These are phyloP conservation scores for Blastobasis lacticolella DNA, from an alignment of 2,888 invertebrate species.

Conservation along the genomic window DNA sequence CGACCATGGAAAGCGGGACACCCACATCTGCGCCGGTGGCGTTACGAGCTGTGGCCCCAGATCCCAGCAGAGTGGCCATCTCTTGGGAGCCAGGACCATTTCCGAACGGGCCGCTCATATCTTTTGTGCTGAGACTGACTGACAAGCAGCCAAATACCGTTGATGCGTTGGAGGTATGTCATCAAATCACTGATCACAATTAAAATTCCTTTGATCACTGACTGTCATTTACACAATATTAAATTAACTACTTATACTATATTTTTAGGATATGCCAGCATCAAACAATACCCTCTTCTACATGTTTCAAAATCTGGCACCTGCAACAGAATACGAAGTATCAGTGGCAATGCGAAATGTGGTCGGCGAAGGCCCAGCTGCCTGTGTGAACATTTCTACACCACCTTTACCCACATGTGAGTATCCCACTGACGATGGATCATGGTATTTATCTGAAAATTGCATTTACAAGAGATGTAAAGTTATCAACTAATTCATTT, in stretches of 20 bases:
- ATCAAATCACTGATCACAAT: neutral
- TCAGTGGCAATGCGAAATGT: constrained; percentile 86
- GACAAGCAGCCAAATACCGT: constrained; percentile 72
- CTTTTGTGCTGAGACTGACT: constrained; percentile 85
- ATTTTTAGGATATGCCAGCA: constrained; percentile 80
- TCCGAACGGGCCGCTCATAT: constrained; percentile 90
- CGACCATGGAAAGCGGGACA: constrained; percentile 81
- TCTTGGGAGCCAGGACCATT: constrained; percentile 92
- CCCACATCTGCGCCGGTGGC: constrained; percentile 85
- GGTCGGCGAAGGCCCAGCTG: constrained; percentile 85
- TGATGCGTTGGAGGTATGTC: constrained; percentile 78
- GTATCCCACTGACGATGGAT: constrained; percentile 13
- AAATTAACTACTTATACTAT: neutral
- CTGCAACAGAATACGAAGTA: constrained; percentile 83
- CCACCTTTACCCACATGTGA: constrained; percentile 78
- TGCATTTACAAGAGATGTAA: neutral
- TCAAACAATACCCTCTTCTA: constrained; percentile 80
- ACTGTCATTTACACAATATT: neutral
- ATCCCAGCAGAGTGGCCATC: constrained; percentile 87
- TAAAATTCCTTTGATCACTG: neutral
- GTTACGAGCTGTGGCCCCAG: constrained; percentile 84
- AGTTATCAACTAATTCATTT: constrained; percentile 16
- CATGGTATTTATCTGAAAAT: no score
- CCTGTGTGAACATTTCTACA: constrained; percentile 78
- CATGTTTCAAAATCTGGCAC: constrained; percentile 83